Percentiles rank a stretch among this genome's conserved stretches.
phyloP scores from a whole-genome alignment of 2,113 vertebrate species.

The Pampusana beccarii region DNA sequence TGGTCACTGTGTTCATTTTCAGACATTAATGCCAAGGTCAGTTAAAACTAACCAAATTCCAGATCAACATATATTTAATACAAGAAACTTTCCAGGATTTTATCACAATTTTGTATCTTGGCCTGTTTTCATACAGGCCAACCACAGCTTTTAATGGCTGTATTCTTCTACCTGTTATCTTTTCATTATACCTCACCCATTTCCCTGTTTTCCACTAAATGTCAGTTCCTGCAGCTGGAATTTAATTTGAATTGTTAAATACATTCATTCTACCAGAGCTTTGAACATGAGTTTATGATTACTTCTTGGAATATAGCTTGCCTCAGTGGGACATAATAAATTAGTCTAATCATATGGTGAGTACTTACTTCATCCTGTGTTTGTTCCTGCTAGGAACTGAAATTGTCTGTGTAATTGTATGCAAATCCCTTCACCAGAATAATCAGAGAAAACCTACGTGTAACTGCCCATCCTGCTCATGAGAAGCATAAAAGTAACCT shows the following conservation, averaged over 20 bases:
- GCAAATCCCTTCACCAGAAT: conserved; percentile 70
- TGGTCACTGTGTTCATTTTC: conserved; percentile 38
- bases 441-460: conserved; percentile 61
- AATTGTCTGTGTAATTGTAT: conserved; percentile 75
- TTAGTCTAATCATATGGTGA: conserved; percentile 72
- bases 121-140: not conserved
- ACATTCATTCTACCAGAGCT: conserved; percentile 43
- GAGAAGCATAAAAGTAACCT: conserved; percentile 53
- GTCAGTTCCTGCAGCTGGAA: conserved; percentile 42
- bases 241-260: conserved; percentile 67
- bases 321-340: conserved; percentile 69
- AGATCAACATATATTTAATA: not conserved
- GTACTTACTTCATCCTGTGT: conserved; percentile 64
- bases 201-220: conserved; percentile 30
- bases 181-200: conserved; percentile 5
- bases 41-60: conserved; percentile 4
- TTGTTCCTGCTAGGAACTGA: conserved; percentile 68
- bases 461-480: conserved; percentile 19
- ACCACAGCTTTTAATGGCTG: not conserved
- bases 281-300: conserved; percentile 67
- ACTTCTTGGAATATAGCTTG: conserved; percentile 60
- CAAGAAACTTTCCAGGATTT: not conserved
- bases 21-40: conserved; percentile 39
- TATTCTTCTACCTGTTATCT: conserved; percentile 5
- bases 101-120: not conserved